Evolutionary conservation across 2,797 vertebrate species (phyloP), one percentile per base, ranked within the genome.

Genomic region (Channallabes apus): DNA sequence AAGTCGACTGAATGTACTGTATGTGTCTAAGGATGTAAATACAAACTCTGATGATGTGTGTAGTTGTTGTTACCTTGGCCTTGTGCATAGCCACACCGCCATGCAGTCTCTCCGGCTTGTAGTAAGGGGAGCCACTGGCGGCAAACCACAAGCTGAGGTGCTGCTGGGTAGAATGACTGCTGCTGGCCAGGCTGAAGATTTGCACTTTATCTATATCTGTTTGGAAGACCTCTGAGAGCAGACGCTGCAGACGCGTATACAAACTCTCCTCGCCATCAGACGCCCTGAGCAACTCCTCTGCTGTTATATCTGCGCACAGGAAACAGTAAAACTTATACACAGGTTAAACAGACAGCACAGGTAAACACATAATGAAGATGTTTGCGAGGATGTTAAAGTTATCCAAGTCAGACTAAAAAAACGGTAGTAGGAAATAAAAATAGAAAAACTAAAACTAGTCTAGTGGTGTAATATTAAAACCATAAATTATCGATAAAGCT

Each of bases 61-160:
- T 62, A 61, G 84, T 20, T 67, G 61, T 22, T 76, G 71, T 90
- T 75, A 98, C 97, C 96, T 94, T 93, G 0, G 86, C 90, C 92
- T 91, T 97, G 89, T 94, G 94, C 6, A 92, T 94, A 0, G 94
- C 95, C 87, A 97, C 90, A 2, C 94, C 95, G 72, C 96, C 96
- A 14, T 95, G 96, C 59, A 97, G 94, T 89, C 95, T 97, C 92
- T 96, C 97, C 0, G 94, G 88, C 90, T 92, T 95, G 90, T 95
- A 95, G 89, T 94, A 96, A 0, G 94, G 91, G 0, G 95, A 94
- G 68, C 95, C 95, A 27, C 93, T 94, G 77, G 95, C 95, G 0
- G 95, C 92, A 38, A 97, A 97, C 97, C 97, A 97, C 65, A 97
- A 86, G 58, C 93, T 92, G 84, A 95, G 83, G n/a, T 93, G 93